phyloP scores from a whole-genome alignment of 2,888 invertebrate genomes.

The Priocnemis perturbator region DNA sequence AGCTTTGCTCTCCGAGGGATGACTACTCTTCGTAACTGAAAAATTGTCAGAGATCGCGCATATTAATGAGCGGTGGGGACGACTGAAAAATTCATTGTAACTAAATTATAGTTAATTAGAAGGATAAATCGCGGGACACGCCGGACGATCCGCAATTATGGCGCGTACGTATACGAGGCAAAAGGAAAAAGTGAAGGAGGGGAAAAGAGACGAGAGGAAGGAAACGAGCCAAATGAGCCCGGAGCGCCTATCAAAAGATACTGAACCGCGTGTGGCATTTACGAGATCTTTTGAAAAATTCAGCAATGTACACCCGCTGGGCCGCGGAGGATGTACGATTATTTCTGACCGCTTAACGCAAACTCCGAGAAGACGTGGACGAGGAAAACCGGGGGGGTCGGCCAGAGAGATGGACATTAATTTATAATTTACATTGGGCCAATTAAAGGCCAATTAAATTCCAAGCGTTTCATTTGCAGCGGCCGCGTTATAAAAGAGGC shows the following conservation, averaged over 20 bases:
- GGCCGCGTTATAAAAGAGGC: conserved; percentile 3
- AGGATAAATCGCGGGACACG: conserved; percentile 46
- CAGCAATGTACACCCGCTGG: conserved; percentile 39
- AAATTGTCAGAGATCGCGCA: neutral
- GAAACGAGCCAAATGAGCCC: conserved; percentile 27
- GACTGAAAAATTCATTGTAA: conserved; percentile 44
- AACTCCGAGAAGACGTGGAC: conserved; percentile 1
- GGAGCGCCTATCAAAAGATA: conserved; percentile 42
- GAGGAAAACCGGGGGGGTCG: no score
- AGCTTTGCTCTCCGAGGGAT: neutral
- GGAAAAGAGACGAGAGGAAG: no score
- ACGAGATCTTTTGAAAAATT: conserved; percentile 47
- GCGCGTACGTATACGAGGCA: conserved; percentile 10
- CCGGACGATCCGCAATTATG: conserved; percentile 38
- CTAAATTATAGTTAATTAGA: conserved; percentile 55
- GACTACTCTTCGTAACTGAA: neutral
- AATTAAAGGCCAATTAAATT: conserved; percentile 59
- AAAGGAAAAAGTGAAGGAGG: no score
- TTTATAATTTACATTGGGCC: conserved; percentile 55
- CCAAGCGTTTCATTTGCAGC: conserved; percentile 41
- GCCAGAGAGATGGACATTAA: conserved; percentile 38
- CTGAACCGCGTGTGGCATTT: conserved; percentile 46
- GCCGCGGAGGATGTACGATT: conserved; percentile 34
- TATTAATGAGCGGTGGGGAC: conserved; percentile 12
- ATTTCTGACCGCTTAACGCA: conserved; percentile 46